phyloP scores from a whole-genome alignment of 1,140 invertebrate genomes.

The Nasonia vitripennis region DNA sequence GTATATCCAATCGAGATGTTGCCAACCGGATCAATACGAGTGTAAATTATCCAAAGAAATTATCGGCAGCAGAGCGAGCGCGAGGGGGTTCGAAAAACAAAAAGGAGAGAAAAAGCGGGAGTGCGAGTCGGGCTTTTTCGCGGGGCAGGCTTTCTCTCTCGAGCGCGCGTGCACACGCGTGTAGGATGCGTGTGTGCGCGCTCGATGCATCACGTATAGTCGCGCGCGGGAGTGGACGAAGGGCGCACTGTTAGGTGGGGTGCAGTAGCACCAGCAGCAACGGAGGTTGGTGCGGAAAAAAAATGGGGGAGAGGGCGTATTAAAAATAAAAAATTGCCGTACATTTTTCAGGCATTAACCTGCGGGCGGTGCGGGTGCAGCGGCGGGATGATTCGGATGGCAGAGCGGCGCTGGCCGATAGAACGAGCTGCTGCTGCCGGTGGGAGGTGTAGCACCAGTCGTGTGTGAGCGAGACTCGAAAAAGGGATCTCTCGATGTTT shows the following conservation, averaged over 20 bases:
- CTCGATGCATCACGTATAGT: slow-evolving; percentile 72
- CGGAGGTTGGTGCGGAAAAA: slow-evolving; percentile 40
- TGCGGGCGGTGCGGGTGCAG: slow-evolving; percentile 64
- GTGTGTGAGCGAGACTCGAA: slow-evolving; percentile 43
- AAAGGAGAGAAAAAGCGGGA: neutral
- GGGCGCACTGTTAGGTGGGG: slow-evolving; percentile 42
- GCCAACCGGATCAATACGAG: slow-evolving; percentile 75
- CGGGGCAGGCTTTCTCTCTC: neutral
- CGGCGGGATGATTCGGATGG: slow-evolving; percentile 47
- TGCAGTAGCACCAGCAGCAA: slow-evolving; percentile 30
- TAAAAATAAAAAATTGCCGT: slow-evolving; percentile 77
- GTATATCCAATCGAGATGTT: slow-evolving; percentile 72
- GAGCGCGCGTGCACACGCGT: slow-evolving; percentile 28
- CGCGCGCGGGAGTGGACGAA: slow-evolving; percentile 60
- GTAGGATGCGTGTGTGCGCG: slow-evolving; percentile 59
- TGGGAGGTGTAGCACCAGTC: slow-evolving; percentile 37
- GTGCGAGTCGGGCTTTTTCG: slow-evolving; percentile 22
- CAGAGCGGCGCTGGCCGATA: slow-evolving; percentile 17
- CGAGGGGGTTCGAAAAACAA: slow-evolving; percentile 55
- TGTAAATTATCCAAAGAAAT: slow-evolving; percentile 77
- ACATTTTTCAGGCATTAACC: slow-evolving; percentile 76
- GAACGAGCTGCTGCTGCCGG: slow-evolving; percentile 52
- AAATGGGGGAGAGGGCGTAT: slow-evolving; percentile 67
- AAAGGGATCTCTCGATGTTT: slow-evolving; percentile 48
- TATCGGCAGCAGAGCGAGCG: slow-evolving; percentile 73